phyloP scores from a whole-genome alignment of 2,888 invertebrate species.

The Oscheius myriophilus region DNA sequence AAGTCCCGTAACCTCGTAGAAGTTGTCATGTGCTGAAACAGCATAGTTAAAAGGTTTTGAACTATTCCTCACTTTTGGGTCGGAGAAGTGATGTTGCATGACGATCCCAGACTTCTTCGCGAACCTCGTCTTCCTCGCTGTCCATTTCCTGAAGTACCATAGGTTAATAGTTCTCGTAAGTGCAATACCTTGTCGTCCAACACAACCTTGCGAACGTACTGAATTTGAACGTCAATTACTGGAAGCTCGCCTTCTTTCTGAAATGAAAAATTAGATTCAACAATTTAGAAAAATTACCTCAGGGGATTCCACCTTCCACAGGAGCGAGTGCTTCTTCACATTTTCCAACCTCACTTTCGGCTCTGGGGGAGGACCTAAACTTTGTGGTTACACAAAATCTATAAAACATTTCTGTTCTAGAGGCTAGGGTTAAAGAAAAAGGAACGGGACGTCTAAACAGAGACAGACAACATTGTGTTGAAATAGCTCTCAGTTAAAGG shows the following conservation, averaged over 20 bases:
- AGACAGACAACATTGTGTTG: conserved; percentile 11
- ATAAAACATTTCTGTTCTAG: neutral
- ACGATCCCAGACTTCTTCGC: conserved; percentile 32
- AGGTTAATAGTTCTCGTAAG: neutral
- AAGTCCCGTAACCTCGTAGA: conserved; percentile 61
- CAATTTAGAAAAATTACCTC: conserved; percentile 33
- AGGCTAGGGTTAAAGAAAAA: neutral
- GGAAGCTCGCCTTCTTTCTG: conserved; percentile 35
- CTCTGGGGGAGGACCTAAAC: conserved; percentile 61
- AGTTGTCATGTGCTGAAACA: conserved; percentile 35
- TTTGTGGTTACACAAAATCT: neutral
- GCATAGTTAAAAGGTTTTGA: neutral
- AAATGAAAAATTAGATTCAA: neutral
- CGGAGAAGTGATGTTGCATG: conserved; percentile 12
- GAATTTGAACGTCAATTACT: conserved; percentile 45
- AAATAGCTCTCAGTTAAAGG: neutral
- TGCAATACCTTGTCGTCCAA: conserved; percentile 10
- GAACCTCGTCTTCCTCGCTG: conserved; percentile 28
- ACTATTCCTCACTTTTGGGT: neutral
- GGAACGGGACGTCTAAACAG: neutral
- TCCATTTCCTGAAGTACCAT: conserved; percentile 22
- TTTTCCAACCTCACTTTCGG: conserved; percentile 53
- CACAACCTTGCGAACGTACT: conserved; percentile 35
- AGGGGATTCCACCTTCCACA: conserved; percentile 54
- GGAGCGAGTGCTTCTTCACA: conserved; percentile 52